A percentile compares a stretch with the other conserved stretches of the same genome.
phyloP scores from a whole-genome alignment of 2,888 invertebrate genomes.

The Ischnura elegans region DNA sequence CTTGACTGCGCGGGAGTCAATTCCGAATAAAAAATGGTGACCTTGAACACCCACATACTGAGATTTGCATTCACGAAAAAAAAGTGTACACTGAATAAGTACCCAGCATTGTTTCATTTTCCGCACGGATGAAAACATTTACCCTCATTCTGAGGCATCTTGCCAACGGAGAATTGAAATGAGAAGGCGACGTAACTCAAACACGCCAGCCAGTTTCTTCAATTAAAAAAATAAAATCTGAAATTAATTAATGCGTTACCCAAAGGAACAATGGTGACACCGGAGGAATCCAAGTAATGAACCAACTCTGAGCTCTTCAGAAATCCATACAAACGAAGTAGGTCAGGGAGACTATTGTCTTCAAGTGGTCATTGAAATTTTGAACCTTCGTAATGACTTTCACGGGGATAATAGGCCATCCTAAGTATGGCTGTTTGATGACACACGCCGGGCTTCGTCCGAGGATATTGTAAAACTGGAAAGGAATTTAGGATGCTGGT shows the following conservation, averaged over 20 bases:
- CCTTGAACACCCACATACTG: background rate
- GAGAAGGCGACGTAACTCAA: background rate
- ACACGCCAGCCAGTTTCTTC: background rate
- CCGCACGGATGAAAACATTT: background rate
- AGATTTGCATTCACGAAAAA: background rate
- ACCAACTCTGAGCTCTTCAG: background rate
- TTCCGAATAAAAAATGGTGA: background rate
- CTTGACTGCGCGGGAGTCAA: background rate
- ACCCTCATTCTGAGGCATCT: background rate
- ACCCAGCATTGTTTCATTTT: background rate
- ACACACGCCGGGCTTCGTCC: background rate
- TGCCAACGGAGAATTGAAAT: background rate
- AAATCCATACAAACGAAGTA: conserved; percentile 21
- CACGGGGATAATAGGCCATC: background rate
- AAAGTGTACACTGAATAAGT: background rate
- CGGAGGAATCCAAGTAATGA: background rate
- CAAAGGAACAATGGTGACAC: conserved; percentile 2
- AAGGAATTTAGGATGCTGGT: background rate
- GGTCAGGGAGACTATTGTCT: conserved; percentile 4
- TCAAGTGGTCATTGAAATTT: conserved; percentile 4
- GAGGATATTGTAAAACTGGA: background rate
- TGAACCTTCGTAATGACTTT: background rate
- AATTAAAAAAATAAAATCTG: background rate
- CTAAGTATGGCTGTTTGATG: background rate
- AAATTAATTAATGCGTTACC: background rate